Evolutionary conservation across 2,888 invertebrate species (phyloP).

Genomic region (Rhingia campestris): DNA sequence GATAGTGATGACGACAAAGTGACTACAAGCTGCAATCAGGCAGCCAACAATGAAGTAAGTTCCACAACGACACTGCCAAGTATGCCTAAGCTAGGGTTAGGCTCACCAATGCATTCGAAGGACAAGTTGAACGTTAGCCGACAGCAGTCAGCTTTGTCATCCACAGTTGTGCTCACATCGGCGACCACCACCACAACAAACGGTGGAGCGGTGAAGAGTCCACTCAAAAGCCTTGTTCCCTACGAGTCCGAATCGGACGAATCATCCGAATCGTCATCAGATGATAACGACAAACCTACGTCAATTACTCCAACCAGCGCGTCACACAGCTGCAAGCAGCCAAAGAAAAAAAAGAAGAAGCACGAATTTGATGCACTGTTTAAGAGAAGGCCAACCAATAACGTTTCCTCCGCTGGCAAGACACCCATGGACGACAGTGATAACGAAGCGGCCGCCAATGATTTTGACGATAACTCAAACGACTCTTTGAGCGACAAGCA

Average conservation of each 20-base stretch:
- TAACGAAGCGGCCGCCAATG: constrained; percentile 46
- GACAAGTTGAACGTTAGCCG: constrained; percentile 32
- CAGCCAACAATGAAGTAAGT: constrained; percentile 76
- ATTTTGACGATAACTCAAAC: constrained; percentile 59
- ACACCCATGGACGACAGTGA: constrained; percentile 66
- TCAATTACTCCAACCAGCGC: constrained; percentile 74
- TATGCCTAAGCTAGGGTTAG: constrained; percentile 80
- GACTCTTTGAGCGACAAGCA: constrained; percentile 67
- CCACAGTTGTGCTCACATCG: constrained; percentile 39
- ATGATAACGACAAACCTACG: constrained; percentile 53
- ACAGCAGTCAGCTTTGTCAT: constrained; percentile 25
- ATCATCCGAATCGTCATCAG: constrained; percentile 59
- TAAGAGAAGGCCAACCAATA: constrained; percentile 49
- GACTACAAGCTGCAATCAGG: constrained; percentile 76
- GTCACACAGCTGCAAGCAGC: constrained; percentile 51
- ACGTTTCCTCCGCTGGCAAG: constrained; percentile 47
- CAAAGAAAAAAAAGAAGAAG: constrained; percentile 70
- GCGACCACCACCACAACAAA: constrained; percentile 28
- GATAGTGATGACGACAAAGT: constrained; percentile 59
- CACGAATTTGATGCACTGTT: constrained; percentile 57
- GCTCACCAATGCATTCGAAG: constrained; percentile 62
- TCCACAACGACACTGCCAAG: constrained; percentile 80
- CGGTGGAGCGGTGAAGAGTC: constrained; percentile 74
- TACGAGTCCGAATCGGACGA: constrained; percentile 85
- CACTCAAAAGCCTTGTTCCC: constrained; percentile 84